phyloP scores from a whole-genome alignment of 1,140 invertebrate genomes.

The Samia ricini region DNA sequence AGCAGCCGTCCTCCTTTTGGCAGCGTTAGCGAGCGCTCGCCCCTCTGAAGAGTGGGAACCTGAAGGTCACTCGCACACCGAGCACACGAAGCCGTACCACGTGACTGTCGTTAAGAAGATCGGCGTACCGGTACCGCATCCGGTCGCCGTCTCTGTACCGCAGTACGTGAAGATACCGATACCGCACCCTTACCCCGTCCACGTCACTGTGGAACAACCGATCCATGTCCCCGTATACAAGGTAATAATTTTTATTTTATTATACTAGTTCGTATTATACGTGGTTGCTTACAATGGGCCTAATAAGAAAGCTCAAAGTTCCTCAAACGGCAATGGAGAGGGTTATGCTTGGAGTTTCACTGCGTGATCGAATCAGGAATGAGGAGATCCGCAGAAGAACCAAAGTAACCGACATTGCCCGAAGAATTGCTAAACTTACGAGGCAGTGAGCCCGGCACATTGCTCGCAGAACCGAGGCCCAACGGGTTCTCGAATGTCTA shows the following conservation, averaged over 20 bases:
- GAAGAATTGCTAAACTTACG: no score
- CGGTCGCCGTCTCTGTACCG: conserved; percentile 84
- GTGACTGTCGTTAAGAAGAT: conserved; percentile 87
- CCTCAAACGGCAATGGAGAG: no score
- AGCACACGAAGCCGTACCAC: conserved; percentile 83
- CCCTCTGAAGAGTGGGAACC: conserved; percentile 86
- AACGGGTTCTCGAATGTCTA: no score
- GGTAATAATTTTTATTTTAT: conserved; percentile 47
- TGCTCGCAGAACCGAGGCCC: no score
- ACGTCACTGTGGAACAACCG: conserved; percentile 84
- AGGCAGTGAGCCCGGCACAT: no score
- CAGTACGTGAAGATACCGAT: conserved; percentile 86
- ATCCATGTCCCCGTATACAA: conserved; percentile 87
- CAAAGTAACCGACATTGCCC: no score
- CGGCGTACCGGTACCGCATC: conserved; percentile 85
- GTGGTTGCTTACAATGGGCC: no score
- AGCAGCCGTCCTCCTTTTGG: conserved; percentile 78
- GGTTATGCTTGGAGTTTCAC: no score
- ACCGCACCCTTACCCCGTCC: conserved; percentile 85
- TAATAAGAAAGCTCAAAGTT: no score
- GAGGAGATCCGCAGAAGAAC: no score
- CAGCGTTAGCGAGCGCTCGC: conserved; percentile 82
- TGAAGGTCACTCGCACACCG: conserved; percentile 85
- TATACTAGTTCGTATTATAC: not conserved
- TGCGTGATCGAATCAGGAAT: no score